Conservation (phyloP, 2,888 invertebrate genomes). For the Ariolimax columbianus region DNA sequence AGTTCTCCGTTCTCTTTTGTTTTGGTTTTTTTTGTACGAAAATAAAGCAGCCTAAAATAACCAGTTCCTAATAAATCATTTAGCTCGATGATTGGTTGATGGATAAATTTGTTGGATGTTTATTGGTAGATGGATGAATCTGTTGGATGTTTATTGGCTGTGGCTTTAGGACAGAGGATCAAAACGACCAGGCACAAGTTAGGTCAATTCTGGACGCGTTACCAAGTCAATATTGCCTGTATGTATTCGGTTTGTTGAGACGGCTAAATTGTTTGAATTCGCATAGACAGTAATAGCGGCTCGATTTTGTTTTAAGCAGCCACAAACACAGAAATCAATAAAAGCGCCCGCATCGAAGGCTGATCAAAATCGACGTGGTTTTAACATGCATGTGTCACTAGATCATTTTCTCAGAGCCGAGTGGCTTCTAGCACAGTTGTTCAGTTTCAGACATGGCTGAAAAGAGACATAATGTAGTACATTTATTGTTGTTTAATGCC, state of each 20-base stretch:
- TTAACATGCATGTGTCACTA: too few relatives aligned
- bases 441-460: too few relatives aligned
- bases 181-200: neutral
- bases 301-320: too few relatives aligned
- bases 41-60: neutral
- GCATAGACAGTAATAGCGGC: neutral
- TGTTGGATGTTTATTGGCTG: conserved; percentile 18
- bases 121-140: neutral
- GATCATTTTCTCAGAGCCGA: too few relatives aligned
- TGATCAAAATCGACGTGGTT: too few relatives aligned
- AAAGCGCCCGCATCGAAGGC: too few relatives aligned
- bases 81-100: conserved; percentile 8
- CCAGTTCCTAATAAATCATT: conserved; percentile 22
- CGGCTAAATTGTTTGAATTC: neutral
- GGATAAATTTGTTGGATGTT: conserved; percentile 18
- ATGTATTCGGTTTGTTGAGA: neutral
- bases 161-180: neutral
- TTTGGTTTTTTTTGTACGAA: neutral
- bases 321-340: too few relatives aligned
- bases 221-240: neutral
- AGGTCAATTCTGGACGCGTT: neutral
- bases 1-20: conserved; percentile 24
- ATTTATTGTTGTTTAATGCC: too few relatives aligned
- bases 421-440: too few relatives aligned
- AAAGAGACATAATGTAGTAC: too few relatives aligned